These are phyloP conservation scores for Diadegma fenestrale DNA, from an alignment of 2,888 invertebrate genomes.

Conservation along the genomic window DNA sequence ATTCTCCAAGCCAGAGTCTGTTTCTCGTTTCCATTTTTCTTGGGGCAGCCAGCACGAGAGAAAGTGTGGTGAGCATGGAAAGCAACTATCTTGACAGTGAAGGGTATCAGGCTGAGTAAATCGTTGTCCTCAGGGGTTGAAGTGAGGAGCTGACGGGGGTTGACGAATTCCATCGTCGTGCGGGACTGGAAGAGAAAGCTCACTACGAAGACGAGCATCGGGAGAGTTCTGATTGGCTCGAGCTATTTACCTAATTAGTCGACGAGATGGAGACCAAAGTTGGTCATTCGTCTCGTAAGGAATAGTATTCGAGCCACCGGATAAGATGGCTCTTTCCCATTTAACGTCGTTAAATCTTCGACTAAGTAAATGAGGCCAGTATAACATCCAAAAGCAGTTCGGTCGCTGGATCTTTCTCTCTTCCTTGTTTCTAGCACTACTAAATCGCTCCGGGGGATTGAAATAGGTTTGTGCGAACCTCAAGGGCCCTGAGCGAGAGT, in stretches of 20 bases:
- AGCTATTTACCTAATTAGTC: constrained; percentile 78
- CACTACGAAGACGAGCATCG: background rate
- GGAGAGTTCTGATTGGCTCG: constrained; percentile 53
- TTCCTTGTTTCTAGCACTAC: constrained; percentile 30
- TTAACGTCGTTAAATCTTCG: constrained; percentile 74
- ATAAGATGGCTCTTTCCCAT: constrained; percentile 63
- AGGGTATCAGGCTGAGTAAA: constrained; percentile 56
- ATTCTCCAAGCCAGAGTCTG: constrained; percentile 3
- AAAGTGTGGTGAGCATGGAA: constrained; percentile 29
- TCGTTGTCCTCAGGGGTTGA: constrained; percentile 41
- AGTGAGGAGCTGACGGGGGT: constrained; percentile 9
- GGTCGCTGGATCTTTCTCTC: constrained; percentile 11
- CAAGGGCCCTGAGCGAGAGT: constrained; percentile 50
- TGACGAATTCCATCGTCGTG: constrained; percentile 44
- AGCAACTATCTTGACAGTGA: constrained; percentile 42
- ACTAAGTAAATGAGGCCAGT: constrained; percentile 63
- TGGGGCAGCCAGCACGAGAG: constrained; percentile 15
- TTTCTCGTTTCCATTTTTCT: constrained; percentile 25
- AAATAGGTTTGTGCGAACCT: constrained; percentile 72
- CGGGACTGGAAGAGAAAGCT: constrained; percentile 45
- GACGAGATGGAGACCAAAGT: constrained; percentile 50
- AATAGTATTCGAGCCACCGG: constrained; percentile 41
- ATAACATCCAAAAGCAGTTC: constrained; percentile 30
- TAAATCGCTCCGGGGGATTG: constrained; percentile 71
- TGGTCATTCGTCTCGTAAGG: constrained; percentile 65